Base-by-base conservation (phyloP, 1,140 invertebrate genomes). In the Papilio dardanus region DNA sequence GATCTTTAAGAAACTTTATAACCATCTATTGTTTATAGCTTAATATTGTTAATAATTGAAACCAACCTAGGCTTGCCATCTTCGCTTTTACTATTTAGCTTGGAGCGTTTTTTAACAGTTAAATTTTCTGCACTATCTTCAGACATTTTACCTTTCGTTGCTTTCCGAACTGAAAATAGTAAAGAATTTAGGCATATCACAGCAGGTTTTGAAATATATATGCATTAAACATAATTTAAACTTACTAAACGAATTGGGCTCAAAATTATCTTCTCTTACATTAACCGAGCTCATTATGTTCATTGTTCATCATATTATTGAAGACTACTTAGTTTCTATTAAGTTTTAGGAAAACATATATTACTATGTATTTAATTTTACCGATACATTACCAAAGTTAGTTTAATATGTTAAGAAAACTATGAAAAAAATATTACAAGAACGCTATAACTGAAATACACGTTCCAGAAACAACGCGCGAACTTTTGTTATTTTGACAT, bases 81-180 rank as follows among this genome's bases (percentile, higher is more conserved):
- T 31, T 86, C 81, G 76, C 74, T 71, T 81, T 85, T 82, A 8
- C 33, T 76, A 77, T 86, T 87, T 16, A 82, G 81, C 69, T 86
- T 91, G 42, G 75, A 68, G 71, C 83, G 87, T 77, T 89, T 91
- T 67, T 86, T 85, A 74, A 68, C 83, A 69, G 75, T 81, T 28
- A 83, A 85, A 76, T 80, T 84, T 76, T 88, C 88, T 76, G 82
- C 86, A 71, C 84, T 88, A 24, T 86, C 82, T 33, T 77, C 73
- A 77, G 83, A 85, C 40, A 85, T 81, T 76, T 83, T 88, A 78
- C 83, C 84, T 74, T 87, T 86, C 16, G 42, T 82, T 14, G 82
- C 78, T 81, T 79, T 81, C 28, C 81, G 78, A 62, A 77, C 83
- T 87, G 30, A 31, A 83, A 84, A 40, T 21, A 42, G 21, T 12